Evolutionary conservation across 2,113 vertebrate species (phyloP), one percentile per base, ranked within the genome.

Genomic region (Sturnus vulgaris): DNA sequence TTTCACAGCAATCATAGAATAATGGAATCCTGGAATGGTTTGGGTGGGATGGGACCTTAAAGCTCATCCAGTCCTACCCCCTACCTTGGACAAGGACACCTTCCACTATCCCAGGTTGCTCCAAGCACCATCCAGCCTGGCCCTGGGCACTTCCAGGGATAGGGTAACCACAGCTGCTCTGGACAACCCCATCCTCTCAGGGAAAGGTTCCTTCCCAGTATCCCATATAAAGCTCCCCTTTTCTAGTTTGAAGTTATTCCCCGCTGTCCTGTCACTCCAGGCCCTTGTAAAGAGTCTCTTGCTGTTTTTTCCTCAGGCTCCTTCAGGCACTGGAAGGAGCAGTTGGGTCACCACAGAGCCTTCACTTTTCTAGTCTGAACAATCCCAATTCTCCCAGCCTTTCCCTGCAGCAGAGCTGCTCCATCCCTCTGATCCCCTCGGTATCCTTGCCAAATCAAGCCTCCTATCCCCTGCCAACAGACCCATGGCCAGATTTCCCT

Each of bases 401-500:
- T 49, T 80, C 75, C 35, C 18, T 5, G 14, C 9, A 39, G 39
- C 28, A 61, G 8, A 53, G n/a, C 39, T 61, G 30, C 73, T 47
- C 83, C 83, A 23, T 35, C 46, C 33, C 64, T 23, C 2, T 15
- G 18, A 10, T 6, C 73, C 10, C 10, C 35, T 11, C 1, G 31
- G 6, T 33, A 25, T 27, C 35, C 66, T 20, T 15, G 0, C 4
- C 13, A 11, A 6, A 12, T 28, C 8, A 4, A 27, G 9, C 21
- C 23, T 44, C 3, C 0, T 0, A 0, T 8, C 39, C 40, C 37
- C 21, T 27, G 33, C 11, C 44, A 7, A 3, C 39, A n/a, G 71
- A 22, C 0, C 18, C 4, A 7, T 19, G 7, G 9, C 3, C 1
- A 4, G 2, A 0, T 24, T 9, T 61, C 37, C 53, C 24, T 85